Percentiles rank a stretch among this genome's conserved stretches.
Evolutionary conservation across 2,888 invertebrate genomes (phyloP).

Genomic region (Anodontia alba): DNA sequence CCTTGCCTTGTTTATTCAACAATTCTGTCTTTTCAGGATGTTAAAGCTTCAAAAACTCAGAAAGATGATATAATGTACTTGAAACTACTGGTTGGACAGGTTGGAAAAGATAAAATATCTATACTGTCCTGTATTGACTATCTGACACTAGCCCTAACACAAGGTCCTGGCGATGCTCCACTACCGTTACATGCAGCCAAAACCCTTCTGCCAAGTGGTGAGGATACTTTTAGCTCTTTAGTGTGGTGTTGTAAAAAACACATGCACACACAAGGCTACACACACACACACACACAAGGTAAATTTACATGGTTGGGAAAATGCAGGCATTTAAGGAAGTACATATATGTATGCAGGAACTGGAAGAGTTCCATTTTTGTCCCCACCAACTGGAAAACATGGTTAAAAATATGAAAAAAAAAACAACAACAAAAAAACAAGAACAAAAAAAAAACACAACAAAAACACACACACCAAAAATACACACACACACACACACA

Average conservation of each 20-base stretch:
- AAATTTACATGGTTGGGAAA: background rate
- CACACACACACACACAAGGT: background rate
- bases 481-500: background rate
- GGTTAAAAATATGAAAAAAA: no score
- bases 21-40: no score
- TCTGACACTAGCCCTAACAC: background rate
- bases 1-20: no score
- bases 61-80: background rate
- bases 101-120: background rate
- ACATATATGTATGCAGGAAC: background rate
- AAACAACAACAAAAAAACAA: no score
- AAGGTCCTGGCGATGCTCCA: background rate
- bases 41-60: background rate
- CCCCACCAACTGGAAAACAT: no score
- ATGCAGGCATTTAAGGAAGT: background rate
- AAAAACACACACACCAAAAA: no score
- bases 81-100: slow-evolving; percentile 26
- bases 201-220: slow-evolving; percentile 18
- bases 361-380: background rate
- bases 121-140: slow-evolving; percentile 25
- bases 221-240: no score
- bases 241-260: no score
- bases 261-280: background rate
- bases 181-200: background rate
- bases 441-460: no score